Evolutionary conservation across 2,113 vertebrate species (phyloP).

Genomic region (Halcyon senegalensis): DNA sequence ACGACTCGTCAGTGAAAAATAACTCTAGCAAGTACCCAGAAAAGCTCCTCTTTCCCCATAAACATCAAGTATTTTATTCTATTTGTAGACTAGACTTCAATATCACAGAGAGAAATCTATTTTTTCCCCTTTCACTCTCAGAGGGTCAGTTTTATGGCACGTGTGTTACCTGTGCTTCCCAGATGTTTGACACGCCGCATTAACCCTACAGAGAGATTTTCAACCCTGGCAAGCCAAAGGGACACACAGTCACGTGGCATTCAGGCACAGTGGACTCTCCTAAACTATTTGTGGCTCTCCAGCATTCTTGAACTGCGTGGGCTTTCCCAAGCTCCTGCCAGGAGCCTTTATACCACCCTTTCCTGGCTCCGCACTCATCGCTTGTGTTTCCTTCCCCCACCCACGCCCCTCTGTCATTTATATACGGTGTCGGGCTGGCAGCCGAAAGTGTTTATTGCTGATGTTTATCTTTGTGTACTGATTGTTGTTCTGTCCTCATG

Average conservation of each 20-base stretch:
- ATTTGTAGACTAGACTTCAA: not conserved
- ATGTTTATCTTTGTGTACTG: slow-evolving; percentile 17
- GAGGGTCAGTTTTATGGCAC: not conserved
- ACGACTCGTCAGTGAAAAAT: not conserved
- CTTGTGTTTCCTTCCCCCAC: not conserved
- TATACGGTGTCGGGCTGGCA: not conserved
- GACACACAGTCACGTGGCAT: not conserved
- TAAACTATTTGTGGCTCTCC: not conserved
- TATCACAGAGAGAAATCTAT: fast-evolving
- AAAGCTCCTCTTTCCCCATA: not conserved
- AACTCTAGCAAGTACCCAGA: not conserved
- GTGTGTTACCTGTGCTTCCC: not conserved
- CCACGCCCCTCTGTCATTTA: not conserved
- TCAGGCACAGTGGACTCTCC: not conserved
- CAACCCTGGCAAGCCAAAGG: not conserved
- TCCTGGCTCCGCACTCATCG: not conserved
- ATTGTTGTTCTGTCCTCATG: not conserved
- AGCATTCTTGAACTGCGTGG: not conserved
- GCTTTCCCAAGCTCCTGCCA: not conserved
- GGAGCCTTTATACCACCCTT: not conserved
- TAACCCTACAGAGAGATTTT: not conserved
- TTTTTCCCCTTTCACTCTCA: not conserved
- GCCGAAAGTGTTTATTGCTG: slow-evolving; percentile 17
- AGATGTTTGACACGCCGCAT: not conserved
- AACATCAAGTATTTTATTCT: not conserved